phyloP scores from a whole-genome alignment of 1,140 invertebrate genomes.

The Trichonephila clavata region DNA sequence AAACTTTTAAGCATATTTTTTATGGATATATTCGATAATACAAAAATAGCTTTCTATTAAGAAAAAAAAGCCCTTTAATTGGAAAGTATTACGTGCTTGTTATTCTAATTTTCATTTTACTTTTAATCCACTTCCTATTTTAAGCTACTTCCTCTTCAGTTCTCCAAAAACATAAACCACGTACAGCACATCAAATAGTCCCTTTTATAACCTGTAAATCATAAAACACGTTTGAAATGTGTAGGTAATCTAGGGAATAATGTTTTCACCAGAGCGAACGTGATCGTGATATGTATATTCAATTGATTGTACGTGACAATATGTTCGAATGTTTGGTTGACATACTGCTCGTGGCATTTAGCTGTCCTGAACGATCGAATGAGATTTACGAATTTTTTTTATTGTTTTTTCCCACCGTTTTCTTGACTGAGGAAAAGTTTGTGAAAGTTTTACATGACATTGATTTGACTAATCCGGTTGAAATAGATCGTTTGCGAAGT shows the following conservation, averaged over 20 bases:
- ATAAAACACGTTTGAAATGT: neutral
- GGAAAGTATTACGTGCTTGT: too few species aligned
- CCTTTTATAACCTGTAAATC: neutral
- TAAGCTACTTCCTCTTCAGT: neutral
- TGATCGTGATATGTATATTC: neutral
- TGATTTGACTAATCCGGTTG: neutral
- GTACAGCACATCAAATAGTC: neutral
- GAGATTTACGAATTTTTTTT: neutral
- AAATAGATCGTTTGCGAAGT: neutral
- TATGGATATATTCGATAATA: too few species aligned
- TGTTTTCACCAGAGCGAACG: neutral
- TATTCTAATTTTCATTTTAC: too few species aligned
- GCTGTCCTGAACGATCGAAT: neutral
- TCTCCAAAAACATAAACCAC: neutral
- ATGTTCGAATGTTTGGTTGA: neutral
- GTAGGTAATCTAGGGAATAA: neutral
- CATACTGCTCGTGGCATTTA: conserved; percentile 14
- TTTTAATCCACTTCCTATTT: neutral
- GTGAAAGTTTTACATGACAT: neutral
- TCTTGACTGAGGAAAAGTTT: neutral
- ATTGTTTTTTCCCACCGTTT: neutral
- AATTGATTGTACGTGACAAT: neutral
- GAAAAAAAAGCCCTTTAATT: too few species aligned
- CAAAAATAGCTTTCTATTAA: too few species aligned
- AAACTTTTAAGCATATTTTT: too few species aligned